Evolutionary conservation across 1,140 invertebrate species (phyloP).

Genomic region (Lutraria rhynchaena): DNA sequence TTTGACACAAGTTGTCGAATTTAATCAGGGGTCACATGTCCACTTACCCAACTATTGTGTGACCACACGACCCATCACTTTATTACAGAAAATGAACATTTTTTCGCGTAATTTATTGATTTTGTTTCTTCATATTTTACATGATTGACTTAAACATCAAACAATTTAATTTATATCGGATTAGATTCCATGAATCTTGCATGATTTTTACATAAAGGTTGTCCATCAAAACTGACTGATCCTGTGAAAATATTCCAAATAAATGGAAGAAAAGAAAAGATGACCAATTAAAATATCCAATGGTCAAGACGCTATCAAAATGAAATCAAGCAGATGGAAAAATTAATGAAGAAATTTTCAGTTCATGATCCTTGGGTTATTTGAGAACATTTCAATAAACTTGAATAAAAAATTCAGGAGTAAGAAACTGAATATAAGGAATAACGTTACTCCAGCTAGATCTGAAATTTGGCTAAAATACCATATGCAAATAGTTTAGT

Average conservation of each 20-base stretch:
- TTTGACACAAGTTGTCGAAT: slow-evolving; percentile 33
- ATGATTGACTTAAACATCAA: slow-evolving; percentile 37
- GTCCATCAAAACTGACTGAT: neutral
- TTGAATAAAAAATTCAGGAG: too few relatives aligned
- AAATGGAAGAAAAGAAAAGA: too few relatives aligned
- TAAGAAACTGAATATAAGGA: too few relatives aligned
- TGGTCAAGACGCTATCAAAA: slow-evolving; percentile 16
- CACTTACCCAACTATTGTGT: slow-evolving; percentile 38
- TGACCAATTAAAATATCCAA: neutral
- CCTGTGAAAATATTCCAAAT: too few relatives aligned
- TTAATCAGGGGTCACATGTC: slow-evolving; percentile 37
- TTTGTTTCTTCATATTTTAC: slow-evolving; percentile 33
- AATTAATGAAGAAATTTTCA: slow-evolving; percentile 8
- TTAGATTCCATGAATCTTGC: slow-evolving; percentile 18
- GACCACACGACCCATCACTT: slow-evolving; percentile 33
- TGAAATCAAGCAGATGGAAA: slow-evolving; percentile 40
- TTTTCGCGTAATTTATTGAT: slow-evolving; percentile 37
- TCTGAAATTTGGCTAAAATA: too few relatives aligned
- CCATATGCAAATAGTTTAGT: too few relatives aligned
- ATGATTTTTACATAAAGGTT: slow-evolving; percentile 47
- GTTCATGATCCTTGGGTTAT: too few relatives aligned
- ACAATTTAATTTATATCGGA: slow-evolving; percentile 55
- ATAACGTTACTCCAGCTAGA: too few relatives aligned
- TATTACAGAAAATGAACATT: slow-evolving; percentile 53
- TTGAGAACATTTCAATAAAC: too few relatives aligned